These are phyloP conservation scores for Ranitomeya imitator DNA, from an alignment of 2,113 vertebrate genomes.

Conservation along the genomic window DNA sequence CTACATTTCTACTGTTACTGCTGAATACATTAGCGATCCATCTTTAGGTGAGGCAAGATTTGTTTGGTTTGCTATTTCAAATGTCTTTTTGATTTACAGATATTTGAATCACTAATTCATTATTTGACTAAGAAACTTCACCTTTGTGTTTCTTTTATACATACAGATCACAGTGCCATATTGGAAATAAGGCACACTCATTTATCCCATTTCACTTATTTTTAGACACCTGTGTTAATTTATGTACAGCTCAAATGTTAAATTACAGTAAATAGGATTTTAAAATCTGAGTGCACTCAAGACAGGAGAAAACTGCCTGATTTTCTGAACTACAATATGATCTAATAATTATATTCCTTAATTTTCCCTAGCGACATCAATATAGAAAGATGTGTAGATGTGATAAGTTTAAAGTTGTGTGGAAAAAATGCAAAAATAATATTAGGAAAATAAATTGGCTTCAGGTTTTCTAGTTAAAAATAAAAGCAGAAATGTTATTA, in stretches of 20 bases:
- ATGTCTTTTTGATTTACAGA: not conserved
- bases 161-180: not conserved
- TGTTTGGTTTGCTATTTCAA: not conserved
- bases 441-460: no score
- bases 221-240: not conserved
- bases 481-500: no score
- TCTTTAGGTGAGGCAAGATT: slow-evolving; percentile 7
- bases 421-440: no score
- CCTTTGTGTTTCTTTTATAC: not conserved
- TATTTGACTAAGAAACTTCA: not conserved
- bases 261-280: not conserved
- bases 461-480: no score
- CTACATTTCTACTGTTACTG: slow-evolving; percentile 11
- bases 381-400: no score
- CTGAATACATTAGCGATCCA: slow-evolving; percentile 12
- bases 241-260: not conserved
- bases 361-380: not conserved
- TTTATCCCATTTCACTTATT: not conserved
- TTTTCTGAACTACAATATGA: not conserved
- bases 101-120: not conserved
- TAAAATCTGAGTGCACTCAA: not conserved
- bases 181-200: not conserved
- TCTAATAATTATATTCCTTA: not conserved
- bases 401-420: no score
- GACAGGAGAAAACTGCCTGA: not conserved